A percentile compares a stretch with the other conserved stretches of the same genome.
These are phyloP conservation scores for Micromussa lordhowensis DNA, from an alignment of 92 coral and sea anemone genomes.

Conservation along the genomic window DNA sequence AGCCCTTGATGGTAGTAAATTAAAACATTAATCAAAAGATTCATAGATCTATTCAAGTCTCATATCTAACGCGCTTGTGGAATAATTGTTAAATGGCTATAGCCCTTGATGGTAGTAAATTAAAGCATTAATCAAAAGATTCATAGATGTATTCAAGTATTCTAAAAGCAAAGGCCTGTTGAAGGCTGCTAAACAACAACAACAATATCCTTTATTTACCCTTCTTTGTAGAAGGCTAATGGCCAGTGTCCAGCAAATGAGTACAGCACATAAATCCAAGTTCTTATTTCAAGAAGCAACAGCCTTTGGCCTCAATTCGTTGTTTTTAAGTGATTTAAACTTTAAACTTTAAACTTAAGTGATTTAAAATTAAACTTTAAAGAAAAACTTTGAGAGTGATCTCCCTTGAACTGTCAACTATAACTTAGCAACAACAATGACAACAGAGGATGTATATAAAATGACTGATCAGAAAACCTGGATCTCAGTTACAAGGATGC, in stretches of 20 bases:
- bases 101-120: neutral
- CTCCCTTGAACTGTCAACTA: neutral
- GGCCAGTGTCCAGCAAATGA: too few relatives aligned
- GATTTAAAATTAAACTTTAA: neutral
- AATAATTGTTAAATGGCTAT: too few relatives aligned
- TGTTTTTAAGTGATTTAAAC: neutral
- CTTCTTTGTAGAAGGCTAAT: too few relatives aligned
- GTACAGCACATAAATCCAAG: too few relatives aligned
- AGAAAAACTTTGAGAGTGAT: neutral
- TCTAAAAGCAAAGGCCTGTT: neutral
- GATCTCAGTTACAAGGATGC: too few relatives aligned
- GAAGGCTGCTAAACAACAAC: neutral
- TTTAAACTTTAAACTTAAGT: neutral
- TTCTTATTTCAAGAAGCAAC: neutral
- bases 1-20: too few relatives aligned
- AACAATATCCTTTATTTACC: too few relatives aligned
- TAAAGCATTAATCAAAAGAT: neutral
- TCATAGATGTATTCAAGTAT: neutral
- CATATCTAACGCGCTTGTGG: too few relatives aligned
- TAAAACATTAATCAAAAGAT: too few relatives aligned
- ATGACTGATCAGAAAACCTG: neutral
- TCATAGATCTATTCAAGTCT: too few relatives aligned
- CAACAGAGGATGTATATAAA: neutral
- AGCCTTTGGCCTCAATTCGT: neutral
- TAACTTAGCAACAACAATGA: neutral